Evolutionary conservation across 2,797 vertebrate species (phyloP).

Genomic region (Leptodactylus fallax): DNA sequence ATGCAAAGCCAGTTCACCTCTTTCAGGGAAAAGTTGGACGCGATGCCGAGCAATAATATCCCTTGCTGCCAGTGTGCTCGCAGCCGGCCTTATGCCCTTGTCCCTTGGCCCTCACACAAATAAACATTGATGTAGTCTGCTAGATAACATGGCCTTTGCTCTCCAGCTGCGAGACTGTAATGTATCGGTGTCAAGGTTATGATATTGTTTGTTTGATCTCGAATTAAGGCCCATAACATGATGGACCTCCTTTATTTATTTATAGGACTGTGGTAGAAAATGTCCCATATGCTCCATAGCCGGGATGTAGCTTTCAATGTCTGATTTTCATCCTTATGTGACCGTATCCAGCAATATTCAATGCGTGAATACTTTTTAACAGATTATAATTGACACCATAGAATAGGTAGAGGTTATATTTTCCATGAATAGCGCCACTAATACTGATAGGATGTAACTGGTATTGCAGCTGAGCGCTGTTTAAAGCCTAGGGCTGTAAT

Average conservation of each 20-base stretch:
- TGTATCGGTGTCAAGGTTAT: conserved; percentile 37
- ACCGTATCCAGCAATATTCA: too few relatives aligned
- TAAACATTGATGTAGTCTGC: conserved; percentile 37
- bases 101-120: conserved; percentile 35
- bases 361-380: too few relatives aligned
- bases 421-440: neutral
- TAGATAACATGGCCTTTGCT: conserved; percentile 26
- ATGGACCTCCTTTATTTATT: conserved; percentile 9
- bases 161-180: conserved; percentile 11
- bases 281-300: neutral
- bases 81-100: conserved; percentile 22
- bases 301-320: neutral
- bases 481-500: too few relatives aligned
- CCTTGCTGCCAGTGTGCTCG: neutral
- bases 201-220: conserved; percentile 1
- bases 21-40: neutral
- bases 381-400: too few relatives aligned
- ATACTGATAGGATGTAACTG: neutral
- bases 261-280: neutral
- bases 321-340: too few relatives aligned
- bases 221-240: neutral
- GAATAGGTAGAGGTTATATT: neutral
- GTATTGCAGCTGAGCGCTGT: too few relatives aligned
- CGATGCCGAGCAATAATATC: neutral
- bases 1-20: neutral